These are phyloP conservation scores for Cinclus mexicanus DNA, from an alignment of 2,113 vertebrate species.

Conservation along the genomic window DNA sequence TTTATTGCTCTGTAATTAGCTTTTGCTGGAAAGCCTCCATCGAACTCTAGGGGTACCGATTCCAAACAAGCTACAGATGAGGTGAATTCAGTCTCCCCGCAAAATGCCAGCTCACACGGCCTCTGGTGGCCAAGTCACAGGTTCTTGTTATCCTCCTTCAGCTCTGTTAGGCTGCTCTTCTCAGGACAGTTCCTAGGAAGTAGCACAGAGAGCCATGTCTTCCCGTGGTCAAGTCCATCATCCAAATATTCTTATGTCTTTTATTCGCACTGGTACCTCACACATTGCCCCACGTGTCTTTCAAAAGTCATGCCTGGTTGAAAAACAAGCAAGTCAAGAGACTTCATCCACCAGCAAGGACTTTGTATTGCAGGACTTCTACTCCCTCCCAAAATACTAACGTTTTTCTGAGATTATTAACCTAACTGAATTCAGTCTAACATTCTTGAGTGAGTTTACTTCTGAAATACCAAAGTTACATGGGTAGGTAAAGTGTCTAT, in stretches of 20 bases:
- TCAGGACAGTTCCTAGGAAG: background rate
- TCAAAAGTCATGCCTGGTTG: background rate
- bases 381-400: background rate
- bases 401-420: background rate
- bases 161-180: background rate
- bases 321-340: background rate
- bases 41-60: fast-evolving
- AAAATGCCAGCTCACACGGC: background rate
- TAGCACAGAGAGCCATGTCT: fast-evolving
- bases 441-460: background rate
- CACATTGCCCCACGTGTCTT: fast-evolving
- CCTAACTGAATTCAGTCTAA: background rate
- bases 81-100: background rate
- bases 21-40: background rate
- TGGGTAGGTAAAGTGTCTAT: background rate
- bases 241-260: background rate
- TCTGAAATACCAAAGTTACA: background rate
- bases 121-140: background rate
- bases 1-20: background rate
- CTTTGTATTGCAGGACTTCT: background rate
- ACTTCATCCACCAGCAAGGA: fast-evolving
- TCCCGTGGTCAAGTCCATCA: no score
- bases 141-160: fast-evolving
- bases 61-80: background rate
- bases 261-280: background rate